phyloP scores from a whole-genome alignment of 2,888 invertebrate genomes.

The Xestobium rufovillosum region DNA sequence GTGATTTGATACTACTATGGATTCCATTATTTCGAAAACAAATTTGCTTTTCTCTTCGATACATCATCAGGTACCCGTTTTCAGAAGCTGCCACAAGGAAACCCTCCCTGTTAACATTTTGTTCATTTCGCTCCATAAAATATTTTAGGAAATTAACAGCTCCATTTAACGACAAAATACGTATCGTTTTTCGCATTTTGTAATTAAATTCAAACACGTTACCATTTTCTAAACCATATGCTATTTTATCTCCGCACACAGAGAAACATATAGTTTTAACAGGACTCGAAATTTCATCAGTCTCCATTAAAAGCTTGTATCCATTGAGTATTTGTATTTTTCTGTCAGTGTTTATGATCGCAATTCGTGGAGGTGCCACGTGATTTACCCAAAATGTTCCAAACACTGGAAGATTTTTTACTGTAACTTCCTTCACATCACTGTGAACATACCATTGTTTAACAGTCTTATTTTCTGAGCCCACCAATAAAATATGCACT shows the following conservation, averaged over 20 bases:
- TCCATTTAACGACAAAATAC: background rate
- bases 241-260: background rate
- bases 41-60: slow-evolving; percentile 1
- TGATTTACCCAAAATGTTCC: background rate
- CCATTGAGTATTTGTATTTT: slow-evolving; percentile 1
- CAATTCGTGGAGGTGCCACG: background rate
- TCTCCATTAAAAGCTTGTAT: background rate
- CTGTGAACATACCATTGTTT: slow-evolving; percentile 35
- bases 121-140: background rate
- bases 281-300: background rate
- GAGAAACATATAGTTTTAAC: slow-evolving; percentile 1
- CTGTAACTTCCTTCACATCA: slow-evolving; percentile 20
- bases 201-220: background rate
- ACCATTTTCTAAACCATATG: background rate
- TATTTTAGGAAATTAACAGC: background rate
- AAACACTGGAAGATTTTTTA: slow-evolving; percentile 25
- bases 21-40: background rate
- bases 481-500: slow-evolving; percentile 33
- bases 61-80: background rate
- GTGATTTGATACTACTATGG: no score
- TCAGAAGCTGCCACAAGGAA: background rate
- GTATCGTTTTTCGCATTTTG: background rate
- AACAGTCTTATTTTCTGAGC: slow-evolving; percentile 33
- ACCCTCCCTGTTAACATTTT: background rate
- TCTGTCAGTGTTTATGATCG: background rate